phyloP scores from a whole-genome alignment of 2,888 invertebrate species.

The Parochlus steinenii region DNA sequence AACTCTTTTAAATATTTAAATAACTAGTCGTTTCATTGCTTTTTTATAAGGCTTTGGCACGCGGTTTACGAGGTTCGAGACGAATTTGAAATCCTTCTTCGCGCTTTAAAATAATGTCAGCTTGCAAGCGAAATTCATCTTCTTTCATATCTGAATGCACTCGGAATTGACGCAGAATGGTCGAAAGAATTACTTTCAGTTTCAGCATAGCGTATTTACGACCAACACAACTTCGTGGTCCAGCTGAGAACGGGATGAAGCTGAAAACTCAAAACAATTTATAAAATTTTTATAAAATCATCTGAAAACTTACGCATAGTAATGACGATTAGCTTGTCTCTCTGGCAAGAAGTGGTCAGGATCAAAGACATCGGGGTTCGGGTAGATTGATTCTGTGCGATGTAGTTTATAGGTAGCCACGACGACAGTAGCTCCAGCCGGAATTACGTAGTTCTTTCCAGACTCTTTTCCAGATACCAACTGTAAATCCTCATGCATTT shows the following conservation, averaged over 20 bases:
- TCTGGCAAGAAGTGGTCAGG: conserved; percentile 78
- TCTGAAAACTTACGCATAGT: too few species aligned
- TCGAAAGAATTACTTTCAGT: conserved; percentile 58
- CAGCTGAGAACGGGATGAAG: conserved; percentile 71
- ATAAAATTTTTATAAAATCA: too few species aligned
- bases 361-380: conserved; percentile 59
- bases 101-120: conserved; percentile 61
- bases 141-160: conserved; percentile 50
- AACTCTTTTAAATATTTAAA: too few species aligned
- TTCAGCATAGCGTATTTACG: conserved; percentile 70
- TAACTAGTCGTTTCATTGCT: not conserved
- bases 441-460: conserved; percentile 48
- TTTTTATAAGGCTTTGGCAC: conserved; percentile 21
- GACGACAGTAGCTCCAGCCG: conserved; percentile 49
- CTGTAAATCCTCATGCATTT: conserved; percentile 52
- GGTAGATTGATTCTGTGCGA: conserved; percentile 51
- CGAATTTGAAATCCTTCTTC: conserved; percentile 59
- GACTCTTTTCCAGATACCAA: conserved; percentile 49
- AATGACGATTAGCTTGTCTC: conserved; percentile 57
- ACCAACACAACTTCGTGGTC: conserved; percentile 64
- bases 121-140: conserved; percentile 52
- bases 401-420: conserved; percentile 53
- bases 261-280: too few species aligned
- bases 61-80: conserved; percentile 44
- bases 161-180: conserved; percentile 54